These are phyloP conservation scores for Leptura quadrifasciata DNA, from an alignment of 2,888 invertebrate genomes.

Conservation along the genomic window DNA sequence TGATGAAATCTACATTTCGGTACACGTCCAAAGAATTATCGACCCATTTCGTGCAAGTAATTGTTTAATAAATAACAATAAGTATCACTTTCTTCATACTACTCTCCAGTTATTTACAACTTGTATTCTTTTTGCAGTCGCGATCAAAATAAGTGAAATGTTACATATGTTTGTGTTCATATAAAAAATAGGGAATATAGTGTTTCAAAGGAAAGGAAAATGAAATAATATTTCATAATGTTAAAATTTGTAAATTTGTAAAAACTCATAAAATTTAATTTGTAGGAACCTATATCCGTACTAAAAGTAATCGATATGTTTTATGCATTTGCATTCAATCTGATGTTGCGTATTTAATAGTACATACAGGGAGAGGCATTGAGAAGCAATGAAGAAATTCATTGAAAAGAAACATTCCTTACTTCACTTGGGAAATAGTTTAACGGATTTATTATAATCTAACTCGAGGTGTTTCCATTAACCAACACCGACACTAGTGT, in stretches of 20 bases:
- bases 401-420: background rate
- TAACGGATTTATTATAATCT: background rate
- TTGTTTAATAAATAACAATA: background rate
- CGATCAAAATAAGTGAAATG: constrained; percentile 2
- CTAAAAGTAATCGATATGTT: constrained; percentile 11
- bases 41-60: background rate
- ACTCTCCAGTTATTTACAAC: background rate
- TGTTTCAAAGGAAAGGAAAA: constrained; percentile 15
- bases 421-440: background rate
- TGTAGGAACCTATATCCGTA: constrained; percentile 12
- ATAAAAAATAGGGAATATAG: constrained; percentile 16
- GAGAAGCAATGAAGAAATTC: background rate
- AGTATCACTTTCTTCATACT: background rate
- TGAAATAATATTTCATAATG: constrained; percentile 3
- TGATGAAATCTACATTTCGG: too few relatives aligned
- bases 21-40: background rate
- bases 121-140: constrained; percentile 4
- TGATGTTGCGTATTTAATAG: constrained; percentile 2
- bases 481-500: too few relatives aligned
- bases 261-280: constrained; percentile 17
- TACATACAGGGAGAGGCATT: background rate
- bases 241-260: constrained; percentile 22
- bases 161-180: constrained; percentile 35
- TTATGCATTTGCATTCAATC: constrained; percentile 5
- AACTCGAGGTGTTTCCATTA: too few relatives aligned